A percentile compares a stretch with the other conserved stretches of the same genome.
Conservation (phyloP, 2,888 invertebrate genomes). For the Eulithis testata region DNA sequence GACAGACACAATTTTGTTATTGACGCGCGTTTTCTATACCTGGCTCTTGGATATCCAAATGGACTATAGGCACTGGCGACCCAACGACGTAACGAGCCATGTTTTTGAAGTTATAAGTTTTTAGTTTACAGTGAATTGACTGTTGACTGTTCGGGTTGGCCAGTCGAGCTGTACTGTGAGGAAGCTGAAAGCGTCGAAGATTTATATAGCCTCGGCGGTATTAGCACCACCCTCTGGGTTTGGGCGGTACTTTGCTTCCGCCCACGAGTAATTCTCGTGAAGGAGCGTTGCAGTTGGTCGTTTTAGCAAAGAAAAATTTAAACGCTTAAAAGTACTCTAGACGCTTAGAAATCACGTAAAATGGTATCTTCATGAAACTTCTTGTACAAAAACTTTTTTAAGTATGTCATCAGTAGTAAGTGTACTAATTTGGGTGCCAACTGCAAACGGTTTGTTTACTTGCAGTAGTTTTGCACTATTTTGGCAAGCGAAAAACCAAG, state of each 20-base stretch:
- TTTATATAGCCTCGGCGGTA: conserved; percentile 1
- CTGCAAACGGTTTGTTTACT: too few relatives aligned
- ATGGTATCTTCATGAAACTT: too few relatives aligned
- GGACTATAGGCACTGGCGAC: neutral
- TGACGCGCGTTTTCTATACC: conserved; percentile 11
- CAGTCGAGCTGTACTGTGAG: conserved; percentile 8
- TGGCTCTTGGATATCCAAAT: conserved; percentile 19
- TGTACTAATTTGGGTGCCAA: too few relatives aligned
- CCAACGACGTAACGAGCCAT: conserved; percentile 14
- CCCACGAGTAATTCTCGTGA: neutral
- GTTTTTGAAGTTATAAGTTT: neutral
- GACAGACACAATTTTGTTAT: conserved; percentile 9
- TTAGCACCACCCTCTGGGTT: neutral
- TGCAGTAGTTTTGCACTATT: too few relatives aligned
- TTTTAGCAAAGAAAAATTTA: too few relatives aligned
- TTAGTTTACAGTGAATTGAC: neutral
- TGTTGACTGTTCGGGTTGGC: conserved; percentile 11
- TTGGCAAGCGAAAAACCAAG: too few relatives aligned
- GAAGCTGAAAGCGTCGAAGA: conserved; percentile 7
- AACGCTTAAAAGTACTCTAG: too few relatives aligned
- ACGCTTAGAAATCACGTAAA: too few relatives aligned
- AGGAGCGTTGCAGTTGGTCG: neutral
- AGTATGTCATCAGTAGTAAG: too few relatives aligned
- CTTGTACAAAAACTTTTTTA: too few relatives aligned
- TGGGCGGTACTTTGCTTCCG: conserved; percentile 13